Percentiles rank a stretch among this genome's conserved stretches.
Conservation (phyloP, 2,888 invertebrate species). For the Coremacera marginata region DNA sequence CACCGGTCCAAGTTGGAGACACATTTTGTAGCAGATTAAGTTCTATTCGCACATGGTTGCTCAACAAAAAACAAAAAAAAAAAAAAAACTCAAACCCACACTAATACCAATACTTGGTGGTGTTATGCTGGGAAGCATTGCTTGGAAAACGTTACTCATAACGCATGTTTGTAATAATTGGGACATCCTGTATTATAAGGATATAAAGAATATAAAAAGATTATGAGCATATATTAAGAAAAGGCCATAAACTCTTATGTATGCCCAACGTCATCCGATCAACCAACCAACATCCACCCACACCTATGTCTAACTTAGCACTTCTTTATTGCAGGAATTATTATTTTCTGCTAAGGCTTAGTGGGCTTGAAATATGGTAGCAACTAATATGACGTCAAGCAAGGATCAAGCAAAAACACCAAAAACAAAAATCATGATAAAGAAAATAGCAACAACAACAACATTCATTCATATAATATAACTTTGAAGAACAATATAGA, state of each 20-base stretch:
- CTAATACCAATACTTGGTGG: not conserved
- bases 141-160: constrained; percentile 7
- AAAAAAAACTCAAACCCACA: constrained; percentile 43
- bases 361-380: constrained; percentile 66
- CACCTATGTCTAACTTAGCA: not conserved
- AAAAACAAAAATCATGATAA: not conserved
- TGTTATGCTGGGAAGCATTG: not conserved
- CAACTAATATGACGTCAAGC: constrained; percentile 35
- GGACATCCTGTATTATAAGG: constrained; percentile 60
- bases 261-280: constrained; percentile 53
- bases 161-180: constrained; percentile 58
- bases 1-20: constrained; percentile 13
- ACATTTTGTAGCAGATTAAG: constrained; percentile 69
- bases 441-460: not conserved
- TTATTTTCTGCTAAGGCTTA: constrained; percentile 64
- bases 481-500: constrained; percentile 44
- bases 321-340: constrained; percentile 53
- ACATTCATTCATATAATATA: not conserved
- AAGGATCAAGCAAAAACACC: constrained; percentile 27
- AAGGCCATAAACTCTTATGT: constrained; percentile 14
- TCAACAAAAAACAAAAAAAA: constrained; percentile 63
- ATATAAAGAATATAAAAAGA: constrained; percentile 62
- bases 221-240: constrained; percentile 43
- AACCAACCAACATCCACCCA: constrained; percentile 1
- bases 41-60: constrained; percentile 68